Conservation (phyloP, 2,888 invertebrate genomes). For the Empis stercorea region DNA sequence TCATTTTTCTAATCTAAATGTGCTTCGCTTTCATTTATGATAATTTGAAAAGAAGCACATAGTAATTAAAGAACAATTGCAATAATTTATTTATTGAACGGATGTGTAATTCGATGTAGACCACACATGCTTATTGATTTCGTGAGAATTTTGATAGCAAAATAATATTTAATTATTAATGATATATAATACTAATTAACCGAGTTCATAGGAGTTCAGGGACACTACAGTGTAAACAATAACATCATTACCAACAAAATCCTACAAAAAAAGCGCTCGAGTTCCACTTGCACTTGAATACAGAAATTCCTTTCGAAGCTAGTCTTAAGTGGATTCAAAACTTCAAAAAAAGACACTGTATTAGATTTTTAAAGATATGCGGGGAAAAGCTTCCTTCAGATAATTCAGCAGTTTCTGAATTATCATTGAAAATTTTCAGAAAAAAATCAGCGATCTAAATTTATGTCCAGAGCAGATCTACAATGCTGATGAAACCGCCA, state of each 20-base stretch:
- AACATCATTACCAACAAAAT: background rate
- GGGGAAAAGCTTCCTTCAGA: background rate
- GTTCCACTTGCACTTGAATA: background rate
- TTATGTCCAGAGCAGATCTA: background rate
- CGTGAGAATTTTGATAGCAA: background rate
- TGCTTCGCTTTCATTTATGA: no score
- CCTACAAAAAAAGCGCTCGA: background rate
- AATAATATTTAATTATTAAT: no score
- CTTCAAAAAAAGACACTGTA: background rate
- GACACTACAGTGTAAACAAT: no score
- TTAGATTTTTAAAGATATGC: background rate
- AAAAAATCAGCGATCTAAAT: background rate
- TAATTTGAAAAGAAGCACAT: no score
- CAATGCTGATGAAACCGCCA: background rate
- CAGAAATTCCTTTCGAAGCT: background rate
- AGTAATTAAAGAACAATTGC: no score
- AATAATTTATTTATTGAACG: no score
- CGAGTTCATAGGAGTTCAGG: no score
- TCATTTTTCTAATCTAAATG: no score
- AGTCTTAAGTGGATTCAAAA: background rate
- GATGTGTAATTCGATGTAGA: constrained; percentile 15
- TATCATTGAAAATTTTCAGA: background rate
- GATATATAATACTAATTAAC: no score
- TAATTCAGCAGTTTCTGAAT: background rate
- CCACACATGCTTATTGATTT: constrained; percentile 12